Percentiles rank a stretch among this genome's conserved stretches.
Evolutionary conservation across 2,113 vertebrate genomes (phyloP).

Genomic region (Pao palembangensis): DNA sequence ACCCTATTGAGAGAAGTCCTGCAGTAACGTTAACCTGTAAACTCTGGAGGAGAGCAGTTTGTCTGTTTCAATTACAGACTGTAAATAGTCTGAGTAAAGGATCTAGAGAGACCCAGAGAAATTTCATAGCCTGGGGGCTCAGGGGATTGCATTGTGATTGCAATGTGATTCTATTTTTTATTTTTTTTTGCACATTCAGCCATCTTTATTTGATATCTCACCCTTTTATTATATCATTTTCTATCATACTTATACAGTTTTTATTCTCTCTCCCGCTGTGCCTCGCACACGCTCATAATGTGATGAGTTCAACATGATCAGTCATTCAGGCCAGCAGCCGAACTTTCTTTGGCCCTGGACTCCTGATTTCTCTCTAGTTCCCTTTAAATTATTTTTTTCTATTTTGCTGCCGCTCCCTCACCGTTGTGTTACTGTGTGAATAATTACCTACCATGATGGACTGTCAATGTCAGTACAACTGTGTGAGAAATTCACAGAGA

Average conservation of each 20-base stretch:
- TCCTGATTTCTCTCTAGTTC: slow-evolving; percentile 24
- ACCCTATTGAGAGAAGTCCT: not conserved
- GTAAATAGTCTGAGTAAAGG: slow-evolving; percentile 20
- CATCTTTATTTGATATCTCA: not conserved
- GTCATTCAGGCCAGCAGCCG: slow-evolving; percentile 47
- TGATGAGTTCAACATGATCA: slow-evolving; percentile 40
- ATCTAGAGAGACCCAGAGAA: slow-evolving; percentile 8
- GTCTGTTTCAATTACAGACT: slow-evolving; percentile 6
- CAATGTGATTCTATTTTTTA: slow-evolving; percentile 24
- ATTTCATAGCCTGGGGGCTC: slow-evolving; percentile 10
- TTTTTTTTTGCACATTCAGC: not conserved
- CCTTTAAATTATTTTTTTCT: slow-evolving; percentile 52
- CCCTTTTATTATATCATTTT: slow-evolving; percentile 19
- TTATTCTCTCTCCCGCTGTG: slow-evolving; percentile 4
- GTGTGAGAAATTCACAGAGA: slow-evolving; percentile 6
- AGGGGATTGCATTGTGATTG: slow-evolving; percentile 7
- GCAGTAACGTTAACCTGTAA: slow-evolving; percentile 1
- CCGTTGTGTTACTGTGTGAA: slow-evolving; percentile 28
- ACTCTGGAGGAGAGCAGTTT: slow-evolving; percentile 17
- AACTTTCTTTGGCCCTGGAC: slow-evolving; percentile 44
- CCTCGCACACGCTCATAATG: not conserved
- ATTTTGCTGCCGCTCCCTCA: slow-evolving; percentile 46
- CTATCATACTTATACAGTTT: slow-evolving; percentile 31
- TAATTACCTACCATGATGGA: slow-evolving; percentile 28
- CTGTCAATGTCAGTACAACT: slow-evolving; percentile 2